phyloP scores from a whole-genome alignment of 2,888 invertebrate species.

The Sminthurinus aureus region DNA sequence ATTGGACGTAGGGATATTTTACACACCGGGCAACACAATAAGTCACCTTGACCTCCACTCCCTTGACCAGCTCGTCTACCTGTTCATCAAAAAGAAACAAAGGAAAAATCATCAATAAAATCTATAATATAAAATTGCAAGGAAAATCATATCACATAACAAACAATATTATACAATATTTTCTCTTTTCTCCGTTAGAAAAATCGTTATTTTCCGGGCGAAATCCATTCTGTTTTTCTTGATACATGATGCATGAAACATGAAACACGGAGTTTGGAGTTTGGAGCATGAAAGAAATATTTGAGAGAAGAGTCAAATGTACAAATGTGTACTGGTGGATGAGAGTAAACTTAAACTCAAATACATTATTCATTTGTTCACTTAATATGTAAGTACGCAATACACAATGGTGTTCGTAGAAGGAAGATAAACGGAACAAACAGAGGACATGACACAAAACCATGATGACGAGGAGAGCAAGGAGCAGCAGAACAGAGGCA shows the following conservation, averaged over 20 bases:
- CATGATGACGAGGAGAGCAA: too few relatives aligned
- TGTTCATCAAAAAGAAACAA: constrained; percentile 33
- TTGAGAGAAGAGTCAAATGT: not conserved
- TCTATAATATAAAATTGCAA: too few relatives aligned
- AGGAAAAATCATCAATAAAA: not conserved
- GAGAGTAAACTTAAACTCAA: not conserved
- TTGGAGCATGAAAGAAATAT: not conserved
- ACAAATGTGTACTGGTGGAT: not conserved
- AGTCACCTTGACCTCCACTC: constrained; percentile 40
- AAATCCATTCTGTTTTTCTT: too few relatives aligned
- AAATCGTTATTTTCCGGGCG: too few relatives aligned
- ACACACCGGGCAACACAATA: constrained; percentile 83
- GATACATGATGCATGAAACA: too few relatives aligned
- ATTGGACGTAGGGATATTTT: constrained; percentile 81
- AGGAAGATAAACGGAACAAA: not conserved
- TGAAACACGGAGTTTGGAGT: too few relatives aligned
- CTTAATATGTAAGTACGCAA: not conserved
- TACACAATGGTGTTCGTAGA: not conserved
- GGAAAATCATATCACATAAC: too few relatives aligned
- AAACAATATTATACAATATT: too few relatives aligned
- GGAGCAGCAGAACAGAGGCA: not conserved
- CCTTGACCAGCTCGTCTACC: constrained; percentile 52
- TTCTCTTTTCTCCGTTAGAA: too few relatives aligned
- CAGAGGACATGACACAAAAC: not conserved
- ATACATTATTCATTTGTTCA: constrained; percentile 1